Evolutionary conservation across 2,113 vertebrate species (phyloP).

Genomic region (Octodon degus): DNA sequence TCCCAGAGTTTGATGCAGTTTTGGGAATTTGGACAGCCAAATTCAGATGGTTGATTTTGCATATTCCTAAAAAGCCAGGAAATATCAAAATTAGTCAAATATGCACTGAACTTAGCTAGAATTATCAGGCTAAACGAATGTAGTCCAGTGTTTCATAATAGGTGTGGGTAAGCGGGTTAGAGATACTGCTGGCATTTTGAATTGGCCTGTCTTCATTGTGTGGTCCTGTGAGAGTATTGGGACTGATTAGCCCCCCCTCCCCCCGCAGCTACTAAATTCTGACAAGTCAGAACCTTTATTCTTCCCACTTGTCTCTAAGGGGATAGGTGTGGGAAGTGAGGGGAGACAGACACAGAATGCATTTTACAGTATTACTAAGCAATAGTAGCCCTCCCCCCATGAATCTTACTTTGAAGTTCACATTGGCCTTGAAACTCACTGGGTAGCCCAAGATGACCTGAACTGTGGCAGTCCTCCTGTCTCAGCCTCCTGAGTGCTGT

Average conservation of each 20-base stretch:
- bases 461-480: neutral
- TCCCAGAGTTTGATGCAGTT: neutral
- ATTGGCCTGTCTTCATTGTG: neutral
- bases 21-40: neutral
- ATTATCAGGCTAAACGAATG: neutral
- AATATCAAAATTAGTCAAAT: neutral
- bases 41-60: neutral
- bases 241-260: neutral
- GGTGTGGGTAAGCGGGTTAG: neutral
- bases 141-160: neutral
- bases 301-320: neutral
- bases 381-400: neutral
- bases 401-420: neutral
- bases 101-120: neutral
- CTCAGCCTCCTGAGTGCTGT: neutral
- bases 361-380: neutral
- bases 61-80: slow-evolving; percentile 20
- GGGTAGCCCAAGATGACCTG: neutral
- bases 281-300: neutral
- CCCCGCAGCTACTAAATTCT: neutral
- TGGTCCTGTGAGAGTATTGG: neutral
- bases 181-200: neutral
- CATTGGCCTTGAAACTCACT: neutral
- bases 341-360: neutral
- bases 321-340: neutral